These are phyloP conservation scores for Plebejus melissa DNA, from an alignment of 2,888 invertebrate species.

Conservation along the genomic window DNA sequence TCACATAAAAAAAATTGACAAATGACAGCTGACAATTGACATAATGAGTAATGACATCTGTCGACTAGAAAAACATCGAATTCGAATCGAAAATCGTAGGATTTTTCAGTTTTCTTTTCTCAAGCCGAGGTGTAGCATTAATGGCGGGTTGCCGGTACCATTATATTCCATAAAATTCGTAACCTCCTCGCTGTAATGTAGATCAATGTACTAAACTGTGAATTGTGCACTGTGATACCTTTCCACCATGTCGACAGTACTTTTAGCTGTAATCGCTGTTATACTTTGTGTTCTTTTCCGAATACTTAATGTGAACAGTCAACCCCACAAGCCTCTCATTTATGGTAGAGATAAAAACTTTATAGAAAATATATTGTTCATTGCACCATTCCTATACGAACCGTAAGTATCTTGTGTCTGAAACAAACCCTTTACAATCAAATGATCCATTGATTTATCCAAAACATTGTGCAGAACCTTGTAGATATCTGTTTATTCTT, in stretches of 20 bases:
- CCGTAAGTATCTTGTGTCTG: conserved; percentile 83
- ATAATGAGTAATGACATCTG: background rate
- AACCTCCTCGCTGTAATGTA: conserved; percentile 58
- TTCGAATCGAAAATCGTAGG: background rate
- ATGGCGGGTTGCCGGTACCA: conserved; percentile 42
- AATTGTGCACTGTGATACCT: conserved; percentile 36
- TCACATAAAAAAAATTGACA: background rate
- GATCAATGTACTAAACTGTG: conserved; percentile 43
- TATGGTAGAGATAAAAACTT: conserved; percentile 88
- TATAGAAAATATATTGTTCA: conserved; percentile 87
- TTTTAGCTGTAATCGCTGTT: conserved; percentile 88
- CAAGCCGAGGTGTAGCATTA: conserved; percentile 39
- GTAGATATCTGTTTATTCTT: background rate
- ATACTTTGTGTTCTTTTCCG: conserved; percentile 90
- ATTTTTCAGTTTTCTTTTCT: conserved; percentile 31
- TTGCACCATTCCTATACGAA: conserved; percentile 87
- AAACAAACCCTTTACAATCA: background rate
- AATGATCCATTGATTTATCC: background rate
- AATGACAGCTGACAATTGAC: background rate
- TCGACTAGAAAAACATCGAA: background rate
- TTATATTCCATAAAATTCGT: conserved; percentile 41
- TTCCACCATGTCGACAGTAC: conserved; percentile 86
- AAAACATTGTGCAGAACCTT: background rate
- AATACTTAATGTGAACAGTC: conserved; percentile 90
- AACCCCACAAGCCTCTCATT: conserved; percentile 87